A percentile compares a stretch with the other conserved stretches of the same genome.
These are phyloP conservation scores for Chrysina gloriosa DNA, from an alignment of 2,888 invertebrate genomes.

Conservation along the genomic window DNA sequence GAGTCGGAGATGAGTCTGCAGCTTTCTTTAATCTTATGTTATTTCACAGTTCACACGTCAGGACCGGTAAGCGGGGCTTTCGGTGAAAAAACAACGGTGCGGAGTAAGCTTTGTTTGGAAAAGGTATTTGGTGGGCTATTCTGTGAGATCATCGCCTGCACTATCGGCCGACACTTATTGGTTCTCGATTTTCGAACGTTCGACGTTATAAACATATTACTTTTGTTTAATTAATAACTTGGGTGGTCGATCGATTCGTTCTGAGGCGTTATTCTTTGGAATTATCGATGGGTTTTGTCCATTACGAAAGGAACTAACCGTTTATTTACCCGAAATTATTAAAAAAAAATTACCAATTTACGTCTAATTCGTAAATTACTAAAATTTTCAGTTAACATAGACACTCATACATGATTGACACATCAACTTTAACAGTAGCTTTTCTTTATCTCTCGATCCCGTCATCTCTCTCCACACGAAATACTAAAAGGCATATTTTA, in stretches of 20 bases:
- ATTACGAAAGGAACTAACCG: too few species aligned
- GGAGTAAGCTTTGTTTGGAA: slow-evolving; percentile 50
- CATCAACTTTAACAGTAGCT: slow-evolving; percentile 13
- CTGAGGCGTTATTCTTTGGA: too few species aligned
- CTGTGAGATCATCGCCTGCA: slow-evolving; percentile 40
- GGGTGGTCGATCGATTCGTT: too few species aligned
- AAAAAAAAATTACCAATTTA: too few species aligned
- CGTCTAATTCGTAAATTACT: too few species aligned
- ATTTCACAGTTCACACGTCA: slow-evolving; percentile 60
- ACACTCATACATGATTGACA: slow-evolving; percentile 18
- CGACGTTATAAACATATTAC: slow-evolving; percentile 24
- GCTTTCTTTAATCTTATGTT: slow-evolving; percentile 58
- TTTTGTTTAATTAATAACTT: slow-evolving; percentile 23
- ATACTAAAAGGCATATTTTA: not conserved
- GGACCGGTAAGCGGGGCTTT: too few species aligned
- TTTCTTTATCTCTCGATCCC: too few species aligned
- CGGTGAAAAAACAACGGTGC: slow-evolving; percentile 42
- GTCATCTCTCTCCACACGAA: not conserved
- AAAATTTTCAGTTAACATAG: too few species aligned
- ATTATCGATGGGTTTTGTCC: too few species aligned
- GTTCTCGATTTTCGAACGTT: slow-evolving; percentile 39
- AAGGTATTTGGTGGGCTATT: slow-evolving; percentile 45
- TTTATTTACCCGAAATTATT: too few species aligned
- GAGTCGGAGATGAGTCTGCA: slow-evolving; percentile 51
- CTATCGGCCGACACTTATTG: slow-evolving; percentile 41